phyloP scores from a whole-genome alignment of 2,113 vertebrate genomes.

The Scomber colias region DNA sequence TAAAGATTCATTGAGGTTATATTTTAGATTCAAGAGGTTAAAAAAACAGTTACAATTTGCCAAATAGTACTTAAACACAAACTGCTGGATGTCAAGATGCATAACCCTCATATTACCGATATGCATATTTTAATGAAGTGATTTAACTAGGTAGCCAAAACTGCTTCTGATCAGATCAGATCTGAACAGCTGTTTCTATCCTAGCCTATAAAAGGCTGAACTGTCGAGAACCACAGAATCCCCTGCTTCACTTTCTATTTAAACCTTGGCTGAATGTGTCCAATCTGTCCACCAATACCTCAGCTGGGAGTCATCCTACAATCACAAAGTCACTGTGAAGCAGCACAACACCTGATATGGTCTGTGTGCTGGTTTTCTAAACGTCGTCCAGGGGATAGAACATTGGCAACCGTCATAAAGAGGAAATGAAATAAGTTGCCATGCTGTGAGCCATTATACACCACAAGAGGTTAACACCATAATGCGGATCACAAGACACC shows the following conservation, averaged over 20 bases:
- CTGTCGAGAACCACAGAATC: not conserved
- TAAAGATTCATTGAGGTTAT: no score
- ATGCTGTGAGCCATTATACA: constrained; percentile 67
- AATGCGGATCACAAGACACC: constrained; percentile 84
- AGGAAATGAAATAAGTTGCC: constrained; percentile 69
- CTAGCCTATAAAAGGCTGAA: constrained; percentile 63
- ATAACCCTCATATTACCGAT: not conserved
- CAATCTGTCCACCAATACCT: constrained; percentile 55
- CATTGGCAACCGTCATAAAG: constrained; percentile 38
- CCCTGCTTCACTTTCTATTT: constrained; percentile 8
- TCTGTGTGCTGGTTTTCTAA: constrained; percentile 53
- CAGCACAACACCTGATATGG: constrained; percentile 70
- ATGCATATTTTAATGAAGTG: not conserved
- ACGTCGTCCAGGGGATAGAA: constrained; percentile 41
- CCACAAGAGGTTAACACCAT: constrained; percentile 79
- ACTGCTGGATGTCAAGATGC: not conserved
- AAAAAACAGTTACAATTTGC: no score
- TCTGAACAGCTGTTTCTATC: constrained; percentile 23
- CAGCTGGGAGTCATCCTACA: constrained; percentile 41
- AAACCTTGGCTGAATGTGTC: constrained; percentile 65
- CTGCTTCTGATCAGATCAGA: constrained; percentile 1
- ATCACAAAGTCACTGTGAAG: constrained; percentile 47
- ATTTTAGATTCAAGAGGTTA: no score
- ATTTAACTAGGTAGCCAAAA: not conserved
- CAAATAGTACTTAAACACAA: not conserved